Conservation (phyloP, 2,797 vertebrate genomes). For the Aulostomus chinensis region DNA sequence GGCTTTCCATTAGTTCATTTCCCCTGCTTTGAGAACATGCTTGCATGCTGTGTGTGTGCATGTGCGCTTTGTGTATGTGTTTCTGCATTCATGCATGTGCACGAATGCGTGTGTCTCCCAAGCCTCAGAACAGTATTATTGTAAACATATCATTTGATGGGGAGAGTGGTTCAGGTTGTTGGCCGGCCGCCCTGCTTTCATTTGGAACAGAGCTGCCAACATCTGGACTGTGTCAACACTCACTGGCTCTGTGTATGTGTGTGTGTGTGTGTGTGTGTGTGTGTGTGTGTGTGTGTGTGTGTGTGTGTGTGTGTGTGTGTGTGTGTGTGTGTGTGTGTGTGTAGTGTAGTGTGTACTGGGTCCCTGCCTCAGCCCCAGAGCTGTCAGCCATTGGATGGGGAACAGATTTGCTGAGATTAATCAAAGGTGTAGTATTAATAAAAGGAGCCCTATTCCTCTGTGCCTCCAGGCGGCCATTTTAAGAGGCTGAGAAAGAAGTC, state of each 20-base stretch:
- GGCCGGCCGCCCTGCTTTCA: slow-evolving; percentile 80
- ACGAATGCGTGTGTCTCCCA: slow-evolving; percentile 60
- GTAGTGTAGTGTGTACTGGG: no score
- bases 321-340: slow-evolving; percentile 16
- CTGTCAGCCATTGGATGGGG: slow-evolving; percentile 77
- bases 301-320: slow-evolving; percentile 31
- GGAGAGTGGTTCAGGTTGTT: slow-evolving; percentile 83
- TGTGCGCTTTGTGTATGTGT: neutral
- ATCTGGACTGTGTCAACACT: slow-evolving; percentile 86
- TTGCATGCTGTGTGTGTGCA: slow-evolving; percentile 14
- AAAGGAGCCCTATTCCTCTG: slow-evolving; percentile 58
- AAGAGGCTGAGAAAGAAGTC: slow-evolving; percentile 56
- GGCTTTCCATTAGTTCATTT: slow-evolving; percentile 69
- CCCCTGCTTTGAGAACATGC: slow-evolving; percentile 40
- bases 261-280: slow-evolving; percentile 17
- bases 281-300: slow-evolving; percentile 34
- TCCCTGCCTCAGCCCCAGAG: slow-evolving; percentile 61
- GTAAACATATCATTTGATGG: slow-evolving; percentile 86
- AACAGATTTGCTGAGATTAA: slow-evolving; percentile 83
- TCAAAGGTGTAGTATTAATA: slow-evolving; percentile 81
- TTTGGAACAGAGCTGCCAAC: slow-evolving; percentile 83
- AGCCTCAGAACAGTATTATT: slow-evolving; percentile 80
- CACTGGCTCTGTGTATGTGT: slow-evolving; percentile 56
- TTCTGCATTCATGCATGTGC: slow-evolving; percentile 16
- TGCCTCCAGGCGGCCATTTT: slow-evolving; percentile 64